A percentile compares a stretch with the other conserved stretches of the same genome.
Conservation (phyloP, 1,140 invertebrate genomes). For the Conopomorpha cramerella region DNA sequence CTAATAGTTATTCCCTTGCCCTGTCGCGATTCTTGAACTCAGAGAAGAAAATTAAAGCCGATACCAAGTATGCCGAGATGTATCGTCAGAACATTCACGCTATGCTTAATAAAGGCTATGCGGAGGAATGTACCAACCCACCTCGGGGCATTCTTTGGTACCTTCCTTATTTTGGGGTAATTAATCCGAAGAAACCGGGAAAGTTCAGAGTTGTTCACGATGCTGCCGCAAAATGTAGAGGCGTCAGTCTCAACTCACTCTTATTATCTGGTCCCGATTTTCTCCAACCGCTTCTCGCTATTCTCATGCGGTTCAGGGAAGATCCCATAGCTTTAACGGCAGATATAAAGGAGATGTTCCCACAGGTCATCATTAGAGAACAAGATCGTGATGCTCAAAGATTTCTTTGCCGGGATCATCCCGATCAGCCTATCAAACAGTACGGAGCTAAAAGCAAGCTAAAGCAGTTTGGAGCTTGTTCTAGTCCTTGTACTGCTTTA, state of each 20-base stretch:
- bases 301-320: constrained; percentile 8
- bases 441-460: too few relatives aligned
- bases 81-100: too few relatives aligned
- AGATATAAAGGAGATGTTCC: constrained; percentile 13
- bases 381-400: constrained; percentile 6
- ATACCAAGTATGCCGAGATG: too few relatives aligned
- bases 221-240: constrained; percentile 4
- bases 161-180: constrained; percentile 7
- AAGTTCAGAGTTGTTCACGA: constrained; percentile 7
- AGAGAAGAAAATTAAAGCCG: too few relatives aligned
- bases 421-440: too few relatives aligned
- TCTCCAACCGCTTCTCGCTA: constrained; percentile 3
- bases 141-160: too few relatives aligned
- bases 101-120: too few relatives aligned
- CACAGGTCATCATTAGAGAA: constrained; percentile 5
- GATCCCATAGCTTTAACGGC: constrained; percentile 7
- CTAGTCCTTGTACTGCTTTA: too few relatives aligned
- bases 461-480: too few relatives aligned
- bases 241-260: constrained; percentile 2
- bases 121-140: too few relatives aligned
- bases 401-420: constrained; percentile 10
- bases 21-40: too few relatives aligned
- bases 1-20: too few relatives aligned
- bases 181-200: constrained; percentile 3
- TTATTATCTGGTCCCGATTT: constrained; percentile 7